Conservation (phyloP, 2,888 invertebrate species). For the Lycia hirtaria region DNA sequence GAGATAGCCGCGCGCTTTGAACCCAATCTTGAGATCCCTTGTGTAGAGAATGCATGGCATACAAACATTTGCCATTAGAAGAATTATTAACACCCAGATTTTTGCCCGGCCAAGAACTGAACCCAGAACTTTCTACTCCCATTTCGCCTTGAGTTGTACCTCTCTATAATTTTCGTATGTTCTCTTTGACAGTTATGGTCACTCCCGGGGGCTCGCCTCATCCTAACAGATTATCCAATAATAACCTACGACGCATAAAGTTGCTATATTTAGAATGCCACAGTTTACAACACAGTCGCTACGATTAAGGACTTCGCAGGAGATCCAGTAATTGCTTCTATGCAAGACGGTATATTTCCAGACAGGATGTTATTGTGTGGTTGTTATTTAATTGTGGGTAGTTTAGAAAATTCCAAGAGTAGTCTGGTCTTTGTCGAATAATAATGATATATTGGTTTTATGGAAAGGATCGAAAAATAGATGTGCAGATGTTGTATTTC, state of each 20-base stretch:
- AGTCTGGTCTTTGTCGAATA: background rate
- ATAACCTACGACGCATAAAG: background rate
- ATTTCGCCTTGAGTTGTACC: too few species aligned
- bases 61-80: too few species aligned
- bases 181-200: slow-evolving; percentile 9
- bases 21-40: too few species aligned
- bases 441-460: too few species aligned
- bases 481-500: too few species aligned
- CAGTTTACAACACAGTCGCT: slow-evolving; percentile 8
- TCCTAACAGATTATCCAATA: background rate
- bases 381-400: slow-evolving; percentile 22
- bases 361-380: slow-evolving; percentile 31
- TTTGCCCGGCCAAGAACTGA: too few species aligned
- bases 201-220: slow-evolving; percentile 50
- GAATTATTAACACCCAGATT: too few species aligned
- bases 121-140: too few species aligned
- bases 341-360: slow-evolving; percentile 52
- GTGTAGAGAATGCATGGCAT: too few species aligned
- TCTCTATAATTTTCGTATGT: background rate
- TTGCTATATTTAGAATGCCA: slow-evolving; percentile 12
- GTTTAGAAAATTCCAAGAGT: slow-evolving; percentile 2
- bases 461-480: too few species aligned
- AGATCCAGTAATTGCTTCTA: slow-evolving; percentile 48
- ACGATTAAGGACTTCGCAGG: slow-evolving; percentile 40
- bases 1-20: too few species aligned